These are phyloP conservation scores for Drosophila fuyamai DNA, from an alignment of 1,140 invertebrate species.

Conservation along the genomic window DNA sequence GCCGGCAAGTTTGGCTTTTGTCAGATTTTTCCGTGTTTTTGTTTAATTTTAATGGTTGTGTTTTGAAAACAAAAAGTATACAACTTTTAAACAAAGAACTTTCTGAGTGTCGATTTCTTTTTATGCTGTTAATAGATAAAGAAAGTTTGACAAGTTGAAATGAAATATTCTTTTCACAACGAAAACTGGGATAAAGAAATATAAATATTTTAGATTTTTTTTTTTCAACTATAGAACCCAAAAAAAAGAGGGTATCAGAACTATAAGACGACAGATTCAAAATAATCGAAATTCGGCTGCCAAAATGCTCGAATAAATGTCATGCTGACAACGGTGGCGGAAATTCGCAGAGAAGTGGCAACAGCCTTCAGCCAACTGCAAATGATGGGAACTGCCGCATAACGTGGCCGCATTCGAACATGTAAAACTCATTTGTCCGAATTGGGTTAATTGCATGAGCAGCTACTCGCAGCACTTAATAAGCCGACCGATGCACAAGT, in stretches of 20 bases:
- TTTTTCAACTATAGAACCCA: no score
- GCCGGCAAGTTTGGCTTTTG: conserved; percentile 14
- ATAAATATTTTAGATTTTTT: no score
- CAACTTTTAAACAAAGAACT: conserved; percentile 43
- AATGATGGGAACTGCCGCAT: conserved; percentile 16
- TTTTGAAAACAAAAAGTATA: conserved; percentile 8
- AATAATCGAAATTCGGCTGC: neutral
- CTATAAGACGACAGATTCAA: no score
- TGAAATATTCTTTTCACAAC: neutral
- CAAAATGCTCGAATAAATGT: neutral
- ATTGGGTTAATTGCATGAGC: conserved; percentile 71
- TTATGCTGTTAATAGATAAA: conserved; percentile 16
- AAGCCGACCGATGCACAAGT: conserved; percentile 30
- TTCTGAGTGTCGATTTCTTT: conserved; percentile 47
- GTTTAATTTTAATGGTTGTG: conserved; percentile 68
- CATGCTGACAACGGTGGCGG: conserved; percentile 2
- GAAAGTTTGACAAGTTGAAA: neutral
- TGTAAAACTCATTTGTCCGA: conserved; percentile 49
- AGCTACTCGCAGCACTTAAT: conserved; percentile 46
- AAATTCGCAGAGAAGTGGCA: conserved; percentile 5
- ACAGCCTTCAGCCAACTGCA: conserved; percentile 14
- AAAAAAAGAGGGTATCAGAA: no score
- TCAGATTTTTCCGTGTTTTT: conserved; percentile 41
- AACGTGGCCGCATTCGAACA: conserved; percentile 21
- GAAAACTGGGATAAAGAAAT: neutral